Evolutionary conservation across 2,113 vertebrate genomes (phyloP), one percentile per base, ranked within the genome.

Genomic region (Heterochromis multidens): DNA sequence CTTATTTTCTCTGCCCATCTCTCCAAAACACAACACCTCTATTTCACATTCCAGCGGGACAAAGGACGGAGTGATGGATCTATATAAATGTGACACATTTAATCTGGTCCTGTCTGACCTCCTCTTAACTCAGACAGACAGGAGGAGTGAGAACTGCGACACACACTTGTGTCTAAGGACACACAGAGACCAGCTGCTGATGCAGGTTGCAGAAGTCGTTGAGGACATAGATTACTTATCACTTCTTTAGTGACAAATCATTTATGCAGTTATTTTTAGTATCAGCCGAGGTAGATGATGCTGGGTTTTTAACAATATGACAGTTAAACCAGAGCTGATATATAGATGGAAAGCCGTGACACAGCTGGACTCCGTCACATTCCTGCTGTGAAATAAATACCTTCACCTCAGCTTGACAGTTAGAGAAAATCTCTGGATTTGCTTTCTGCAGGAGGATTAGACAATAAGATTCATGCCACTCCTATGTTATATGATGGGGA

Each of bases 51-150:
- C 81, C 79, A 31, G 33, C 1, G 25, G 82, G 79, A 91, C 81
- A 62, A 57, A 87, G 84, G 74, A 82, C 33, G 6, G 59, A 80
- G 82, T 31, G 89, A 89, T 85, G 87, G 89, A 87, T 85, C 89
- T 82, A 63, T 89, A 91, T 72, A 25, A 84, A 79, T 82, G 89
- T 91, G 87, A 89, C 87, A 91, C 82, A 35, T 91, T 85, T 77
- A 89, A 91, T 91, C 87, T 89, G 84, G 11, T 29, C 87, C 89
- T 46, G 82, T 63, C 59, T 80, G 84, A 88, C 79, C 84, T 80
- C 40, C 33, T 54, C 79, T 72, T 77, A 82, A 82, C 4, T 33
- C 86, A 81, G 46, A 72, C 86, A 56, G 80, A 78, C 60, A 29
- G 82, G 11, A 80, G 56, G 54, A 82, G 79, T 2, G 79, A 17